These are phyloP conservation scores for Myiagra hebetior DNA, from an alignment of 2,113 vertebrate species.

Conservation along the genomic window DNA sequence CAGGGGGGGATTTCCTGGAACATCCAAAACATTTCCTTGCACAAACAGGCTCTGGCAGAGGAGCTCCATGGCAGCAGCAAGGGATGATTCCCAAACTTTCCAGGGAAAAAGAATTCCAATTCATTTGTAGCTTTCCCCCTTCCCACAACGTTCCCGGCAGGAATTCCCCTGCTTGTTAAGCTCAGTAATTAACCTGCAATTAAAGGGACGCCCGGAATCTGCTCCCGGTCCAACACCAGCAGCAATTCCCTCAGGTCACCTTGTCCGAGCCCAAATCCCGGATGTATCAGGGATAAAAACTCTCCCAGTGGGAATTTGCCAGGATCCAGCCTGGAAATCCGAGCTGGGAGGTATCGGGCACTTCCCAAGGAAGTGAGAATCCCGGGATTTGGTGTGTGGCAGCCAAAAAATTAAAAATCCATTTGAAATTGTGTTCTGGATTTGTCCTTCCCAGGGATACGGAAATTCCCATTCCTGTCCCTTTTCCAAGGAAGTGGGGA, in stretches of 20 bases:
- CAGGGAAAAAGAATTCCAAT: not conserved
- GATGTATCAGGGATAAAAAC: not conserved
- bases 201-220: not conserved
- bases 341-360: not conserved
- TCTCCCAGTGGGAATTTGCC: not conserved
- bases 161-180: not conserved
- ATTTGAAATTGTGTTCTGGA: not conserved
- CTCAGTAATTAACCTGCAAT: not conserved
- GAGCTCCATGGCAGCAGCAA: fast-evolving
- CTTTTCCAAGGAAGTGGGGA: not conserved
- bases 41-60: not conserved
- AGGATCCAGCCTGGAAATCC: not conserved
- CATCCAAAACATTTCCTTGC: not conserved
- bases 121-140: not conserved
- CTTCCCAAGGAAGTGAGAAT: not conserved
- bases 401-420: not conserved
- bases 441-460: not conserved
- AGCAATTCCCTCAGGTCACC: not conserved
- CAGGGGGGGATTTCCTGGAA: not conserved
- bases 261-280: not conserved
- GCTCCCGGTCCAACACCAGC: not conserved
- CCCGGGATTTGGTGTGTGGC: not conserved
- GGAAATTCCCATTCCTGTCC: not conserved
- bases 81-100: not conserved
- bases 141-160: not conserved